phyloP scores from a whole-genome alignment of 2,113 vertebrate species.

The Conger conger region DNA sequence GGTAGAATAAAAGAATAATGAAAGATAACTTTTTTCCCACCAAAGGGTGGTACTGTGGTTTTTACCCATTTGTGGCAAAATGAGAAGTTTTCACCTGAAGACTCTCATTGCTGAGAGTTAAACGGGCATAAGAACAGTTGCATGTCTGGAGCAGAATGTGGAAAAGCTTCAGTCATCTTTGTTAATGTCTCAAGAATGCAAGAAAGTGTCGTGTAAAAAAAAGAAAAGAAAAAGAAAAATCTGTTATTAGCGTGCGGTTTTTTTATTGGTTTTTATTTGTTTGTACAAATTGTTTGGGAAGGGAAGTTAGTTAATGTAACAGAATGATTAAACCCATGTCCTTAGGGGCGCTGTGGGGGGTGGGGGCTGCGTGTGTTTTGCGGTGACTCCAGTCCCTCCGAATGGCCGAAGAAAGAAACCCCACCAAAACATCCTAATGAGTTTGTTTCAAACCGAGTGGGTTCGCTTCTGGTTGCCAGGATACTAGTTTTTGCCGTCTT shows the following conservation, averaged over 20 bases:
- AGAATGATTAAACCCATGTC: slow-evolving; percentile 23
- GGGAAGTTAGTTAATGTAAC: slow-evolving; percentile 30
- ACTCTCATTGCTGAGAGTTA: background rate
- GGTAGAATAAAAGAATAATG: background rate
- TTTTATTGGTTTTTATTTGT: background rate
- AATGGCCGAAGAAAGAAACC: background rate
- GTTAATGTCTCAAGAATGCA: background rate
- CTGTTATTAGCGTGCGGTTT: background rate
- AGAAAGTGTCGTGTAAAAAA: background rate
- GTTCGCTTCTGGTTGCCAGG: slow-evolving; percentile 16
- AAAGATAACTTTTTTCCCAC: background rate
- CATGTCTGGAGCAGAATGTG: too few species aligned
- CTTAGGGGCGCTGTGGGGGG: background rate
- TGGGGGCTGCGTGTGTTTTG: too few species aligned
- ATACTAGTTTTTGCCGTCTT: slow-evolving; percentile 22
- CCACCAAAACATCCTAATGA: slow-evolving; percentile 10
- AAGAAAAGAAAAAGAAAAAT: background rate
- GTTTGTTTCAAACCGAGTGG: background rate
- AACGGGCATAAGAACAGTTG: background rate
- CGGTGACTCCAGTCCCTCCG: background rate
- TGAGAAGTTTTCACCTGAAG: too few species aligned
- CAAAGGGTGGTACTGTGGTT: too few species aligned
- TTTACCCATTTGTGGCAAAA: too few species aligned
- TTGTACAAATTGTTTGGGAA: slow-evolving; percentile 20
- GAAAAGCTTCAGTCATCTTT: too few species aligned